These are phyloP conservation scores for Sepiola atlantica DNA, from an alignment of 2,888 invertebrate genomes.

Conservation along the genomic window DNA sequence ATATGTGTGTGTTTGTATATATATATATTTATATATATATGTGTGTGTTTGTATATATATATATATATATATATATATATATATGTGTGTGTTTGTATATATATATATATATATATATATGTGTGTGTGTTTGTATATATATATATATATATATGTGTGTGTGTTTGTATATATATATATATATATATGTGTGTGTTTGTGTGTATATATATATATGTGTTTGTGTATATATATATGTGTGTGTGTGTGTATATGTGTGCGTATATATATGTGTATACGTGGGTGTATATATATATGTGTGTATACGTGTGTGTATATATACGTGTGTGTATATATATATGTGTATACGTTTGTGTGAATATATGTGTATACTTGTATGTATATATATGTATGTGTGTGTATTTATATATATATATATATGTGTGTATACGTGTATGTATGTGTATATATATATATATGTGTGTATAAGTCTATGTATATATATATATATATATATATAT, in stretches of 20 bases:
- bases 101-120: slow-evolving; percentile 17
- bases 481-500: not conserved
- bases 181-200: not conserved
- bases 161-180: not conserved
- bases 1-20: not conserved
- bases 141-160: not conserved
- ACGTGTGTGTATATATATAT: not conserved
- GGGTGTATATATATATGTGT: not conserved
- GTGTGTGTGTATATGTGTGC: not conserved
- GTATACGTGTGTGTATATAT: not conserved
- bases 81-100: not conserved
- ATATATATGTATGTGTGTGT: not conserved
- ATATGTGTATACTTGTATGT: not conserved
- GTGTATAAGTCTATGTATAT: not conserved
- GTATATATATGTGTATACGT: not conserved
- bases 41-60: not conserved
- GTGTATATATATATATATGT: not conserved
- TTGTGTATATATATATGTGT: not conserved
- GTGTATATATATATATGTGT: not conserved
- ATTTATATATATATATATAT: slow-evolving; percentile 2
- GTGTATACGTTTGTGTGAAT: not conserved
- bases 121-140: not conserved
- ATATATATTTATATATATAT: not conserved
- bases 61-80: not conserved
- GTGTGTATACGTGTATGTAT: not conserved